Conservation (phyloP, 2,113 vertebrate genomes). For the Catagonus wagneri region DNA sequence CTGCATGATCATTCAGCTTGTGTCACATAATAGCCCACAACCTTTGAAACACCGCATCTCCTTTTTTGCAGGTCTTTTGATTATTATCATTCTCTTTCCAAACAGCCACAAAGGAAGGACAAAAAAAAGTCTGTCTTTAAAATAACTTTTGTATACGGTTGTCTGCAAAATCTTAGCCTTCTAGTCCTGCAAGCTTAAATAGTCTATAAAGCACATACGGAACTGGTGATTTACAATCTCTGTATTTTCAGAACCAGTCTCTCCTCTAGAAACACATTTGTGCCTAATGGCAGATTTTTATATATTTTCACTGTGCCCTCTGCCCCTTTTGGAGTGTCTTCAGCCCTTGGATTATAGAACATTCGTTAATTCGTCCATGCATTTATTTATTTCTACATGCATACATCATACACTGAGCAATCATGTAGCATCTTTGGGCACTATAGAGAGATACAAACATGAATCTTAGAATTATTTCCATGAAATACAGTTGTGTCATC, state of each 20-base stretch:
- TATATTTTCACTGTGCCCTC: background rate
- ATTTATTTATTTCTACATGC: too few species aligned
- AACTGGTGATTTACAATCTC: slow-evolving; percentile 65
- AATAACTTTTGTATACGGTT: background rate
- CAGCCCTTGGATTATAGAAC: background rate
- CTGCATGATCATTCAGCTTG: slow-evolving; percentile 61
- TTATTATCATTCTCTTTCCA: slow-evolving; percentile 78
- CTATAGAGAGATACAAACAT: fast-evolving
- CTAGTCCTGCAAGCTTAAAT: slow-evolving; percentile 66
- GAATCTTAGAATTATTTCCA: background rate
- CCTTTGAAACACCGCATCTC: slow-evolving; percentile 71
- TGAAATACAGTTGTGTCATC: background rate
- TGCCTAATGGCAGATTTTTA: slow-evolving; percentile 55
- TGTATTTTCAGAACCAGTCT: slow-evolving; percentile 71
- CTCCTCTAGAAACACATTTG: slow-evolving; percentile 60
- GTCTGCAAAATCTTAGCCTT: slow-evolving; percentile 59
- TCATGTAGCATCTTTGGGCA: background rate
- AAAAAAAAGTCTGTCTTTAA: slow-evolving; percentile 49
- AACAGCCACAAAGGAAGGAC: slow-evolving; percentile 80
- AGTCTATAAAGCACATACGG: background rate
- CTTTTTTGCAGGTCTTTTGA: slow-evolving; percentile 73
- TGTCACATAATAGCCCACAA: slow-evolving; percentile 75
- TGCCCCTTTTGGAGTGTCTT: background rate
- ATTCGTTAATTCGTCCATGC: background rate
- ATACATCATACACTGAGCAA: background rate